phyloP scores from a whole-genome alignment of 2,797 vertebrate species.

The Sebastes matsubarae region DNA sequence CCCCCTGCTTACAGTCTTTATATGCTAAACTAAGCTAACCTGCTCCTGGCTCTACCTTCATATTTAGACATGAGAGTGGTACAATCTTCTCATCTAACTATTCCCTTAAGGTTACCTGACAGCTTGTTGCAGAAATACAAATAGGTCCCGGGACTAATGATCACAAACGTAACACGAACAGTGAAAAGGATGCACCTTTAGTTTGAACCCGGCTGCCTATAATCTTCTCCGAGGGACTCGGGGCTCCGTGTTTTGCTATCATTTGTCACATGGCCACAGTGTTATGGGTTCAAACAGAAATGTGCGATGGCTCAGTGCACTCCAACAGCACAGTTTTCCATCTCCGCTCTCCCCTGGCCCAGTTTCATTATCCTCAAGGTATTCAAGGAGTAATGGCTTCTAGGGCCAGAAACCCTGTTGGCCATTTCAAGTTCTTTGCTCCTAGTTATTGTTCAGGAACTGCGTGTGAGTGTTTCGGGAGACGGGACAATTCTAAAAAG shows the following conservation, averaged over 20 bases:
- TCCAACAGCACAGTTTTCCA: constrained; percentile 71
- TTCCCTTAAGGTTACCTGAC: constrained; percentile 12
- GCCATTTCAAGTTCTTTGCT: constrained; percentile 69
- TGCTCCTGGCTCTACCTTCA: neutral
- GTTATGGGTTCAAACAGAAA: constrained; percentile 81
- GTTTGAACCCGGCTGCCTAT: constrained; percentile 48
- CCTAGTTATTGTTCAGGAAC: constrained; percentile 61
- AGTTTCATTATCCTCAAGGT: constrained; percentile 77
- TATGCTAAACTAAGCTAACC: neutral
- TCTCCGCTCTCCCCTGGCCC: constrained; percentile 62
- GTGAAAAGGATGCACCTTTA: constrained; percentile 26
- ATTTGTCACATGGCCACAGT: constrained; percentile 77
- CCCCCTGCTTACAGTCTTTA: neutral
- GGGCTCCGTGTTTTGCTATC: constrained; percentile 70
- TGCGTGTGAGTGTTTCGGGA: constrained; percentile 38
- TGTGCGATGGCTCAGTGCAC: constrained; percentile 77
- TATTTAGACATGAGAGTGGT: neutral
- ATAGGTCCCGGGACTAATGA: constrained; percentile 32
- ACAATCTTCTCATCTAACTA: neutral
- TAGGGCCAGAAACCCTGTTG: constrained; percentile 64
- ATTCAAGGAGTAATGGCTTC: constrained; percentile 77
- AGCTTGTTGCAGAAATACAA: constrained; percentile 43
- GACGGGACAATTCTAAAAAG: constrained; percentile 19
- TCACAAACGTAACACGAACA: constrained; percentile 25
- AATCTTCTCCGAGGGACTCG: constrained; percentile 61